Conservation (phyloP, 2,797 vertebrate species). For the Propithecus deckenii region DNA sequence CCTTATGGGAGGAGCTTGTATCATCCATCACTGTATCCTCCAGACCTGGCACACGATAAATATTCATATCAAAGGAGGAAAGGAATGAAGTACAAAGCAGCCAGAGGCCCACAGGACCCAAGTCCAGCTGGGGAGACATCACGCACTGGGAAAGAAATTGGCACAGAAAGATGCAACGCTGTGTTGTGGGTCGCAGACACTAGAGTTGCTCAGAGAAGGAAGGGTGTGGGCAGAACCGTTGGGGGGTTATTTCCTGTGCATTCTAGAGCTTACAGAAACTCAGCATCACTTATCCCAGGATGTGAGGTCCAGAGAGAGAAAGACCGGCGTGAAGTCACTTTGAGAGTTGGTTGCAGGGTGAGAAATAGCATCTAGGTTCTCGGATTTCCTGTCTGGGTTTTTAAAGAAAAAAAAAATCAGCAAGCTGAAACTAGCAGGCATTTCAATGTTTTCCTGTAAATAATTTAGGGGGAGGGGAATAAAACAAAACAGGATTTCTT, state of each 20-base stretch:
- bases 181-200: background rate
- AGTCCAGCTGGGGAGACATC: background rate
- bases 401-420: background rate
- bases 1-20: background rate
- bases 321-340: background rate
- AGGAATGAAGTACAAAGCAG: background rate
- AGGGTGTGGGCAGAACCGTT: background rate
- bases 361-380: background rate
- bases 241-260: background rate
- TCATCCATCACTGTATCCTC: background rate
- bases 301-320: background rate
- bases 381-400: background rate
- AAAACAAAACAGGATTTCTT: constrained; percentile 72
- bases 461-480: constrained; percentile 52
- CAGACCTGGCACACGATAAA: background rate
- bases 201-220: background rate
- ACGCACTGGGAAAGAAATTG: background rate
- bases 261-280: background rate
- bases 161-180: accelerated
- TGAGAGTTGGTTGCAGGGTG: background rate
- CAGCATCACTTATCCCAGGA: background rate
- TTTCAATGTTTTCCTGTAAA: constrained; percentile 65
- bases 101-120: background rate
- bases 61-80: background rate
- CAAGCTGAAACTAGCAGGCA: background rate